These are phyloP conservation scores for Bruchidius siliquastri DNA, from an alignment of 2,888 invertebrate genomes.

Conservation along the genomic window DNA sequence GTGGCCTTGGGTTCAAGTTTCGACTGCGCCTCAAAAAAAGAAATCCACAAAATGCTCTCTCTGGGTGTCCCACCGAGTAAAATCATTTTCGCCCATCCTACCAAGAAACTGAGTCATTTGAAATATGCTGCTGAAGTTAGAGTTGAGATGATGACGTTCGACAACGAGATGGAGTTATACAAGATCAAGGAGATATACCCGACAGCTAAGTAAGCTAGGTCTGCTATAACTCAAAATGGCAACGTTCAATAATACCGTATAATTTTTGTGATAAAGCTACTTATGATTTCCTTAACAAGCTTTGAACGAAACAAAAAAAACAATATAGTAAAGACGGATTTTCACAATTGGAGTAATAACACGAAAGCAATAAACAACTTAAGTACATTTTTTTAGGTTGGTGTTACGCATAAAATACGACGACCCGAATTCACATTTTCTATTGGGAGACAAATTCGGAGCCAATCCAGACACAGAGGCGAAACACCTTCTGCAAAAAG, in stretches of 20 bases:
- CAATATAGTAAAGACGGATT: too few relatives aligned
- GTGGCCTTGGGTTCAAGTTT: constrained; percentile 56
- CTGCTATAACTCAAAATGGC: too few relatives aligned
- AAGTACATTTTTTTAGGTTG: constrained; percentile 31
- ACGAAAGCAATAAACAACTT: too few relatives aligned
- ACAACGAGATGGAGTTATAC: constrained; percentile 53
- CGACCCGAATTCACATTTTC: constrained; percentile 2
- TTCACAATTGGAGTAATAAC: too few relatives aligned
- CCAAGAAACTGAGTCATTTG: constrained; percentile 53
- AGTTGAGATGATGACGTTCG: constrained; percentile 55
- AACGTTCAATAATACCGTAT: too few relatives aligned
- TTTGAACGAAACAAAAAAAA: constrained; percentile 16
- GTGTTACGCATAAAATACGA: constrained; percentile 18
- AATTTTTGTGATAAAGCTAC: too few relatives aligned
- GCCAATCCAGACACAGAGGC: constrained; percentile 13
- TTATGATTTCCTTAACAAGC: too few relatives aligned
- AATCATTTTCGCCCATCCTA: constrained; percentile 59
- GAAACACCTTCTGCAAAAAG: constrained; percentile 9
- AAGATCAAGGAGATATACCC: constrained; percentile 53
- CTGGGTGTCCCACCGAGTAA: constrained; percentile 49
- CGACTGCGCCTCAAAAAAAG: constrained; percentile 59
- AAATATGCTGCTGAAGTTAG: constrained; percentile 50
- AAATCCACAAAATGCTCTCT: constrained; percentile 52
- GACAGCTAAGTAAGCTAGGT: constrained; percentile 45
- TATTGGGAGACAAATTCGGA: constrained; percentile 16